Evolutionary conservation across 2,888 invertebrate species (phyloP), one percentile per base, ranked within the genome.

Genomic region (Pristionchus fissidentatus): DNA sequence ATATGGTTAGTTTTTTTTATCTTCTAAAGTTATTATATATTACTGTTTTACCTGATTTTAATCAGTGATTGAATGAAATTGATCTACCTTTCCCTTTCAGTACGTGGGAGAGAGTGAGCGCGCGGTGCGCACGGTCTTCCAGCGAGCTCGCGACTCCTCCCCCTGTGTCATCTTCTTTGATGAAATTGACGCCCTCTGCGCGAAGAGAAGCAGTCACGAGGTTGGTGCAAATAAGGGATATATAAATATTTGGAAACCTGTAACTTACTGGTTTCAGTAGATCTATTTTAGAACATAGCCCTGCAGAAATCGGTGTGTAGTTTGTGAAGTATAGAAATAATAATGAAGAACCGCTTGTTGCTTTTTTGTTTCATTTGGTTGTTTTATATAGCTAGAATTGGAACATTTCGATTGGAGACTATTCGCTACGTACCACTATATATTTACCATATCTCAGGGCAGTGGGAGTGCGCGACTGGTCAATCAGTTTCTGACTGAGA

Each of bases 141-240:
- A 96, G 92, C 94, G 98, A 87, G 99, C 98, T 0, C 94, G 96
- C 70, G 97, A 97, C 93, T 97, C 97, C 0, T 95, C 97, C 0
- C 99, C 99, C 0, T 99, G 98, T 92, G 97, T 99, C 3, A 97
- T 99, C 93, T 98, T 98, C 94, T 99, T 99, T 92, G 99, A 99
- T 92, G 99, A 99, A 93, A 95, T 99, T 87, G 99, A 99, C 93
- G 96, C 98, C 0, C 93, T 99, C 46, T 98, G 97, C 92, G 97
- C 98, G 0, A 95, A 96, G 90, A 94, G 98, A 91, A 95, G 95
- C 5, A 95, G 96, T 62, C 95, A 95, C 85, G 95, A 89, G 85
- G 87, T 86, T 22, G 35, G 38, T 1, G 29, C 7, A 38, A 7
- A 60, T 26, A 55, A n/a, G n/a, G n/a, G n/a, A n/a, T n/a, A n/a